Base-by-base conservation (phyloP, 2,113 vertebrate genomes). In the Pycnonotus jocosus region DNA sequence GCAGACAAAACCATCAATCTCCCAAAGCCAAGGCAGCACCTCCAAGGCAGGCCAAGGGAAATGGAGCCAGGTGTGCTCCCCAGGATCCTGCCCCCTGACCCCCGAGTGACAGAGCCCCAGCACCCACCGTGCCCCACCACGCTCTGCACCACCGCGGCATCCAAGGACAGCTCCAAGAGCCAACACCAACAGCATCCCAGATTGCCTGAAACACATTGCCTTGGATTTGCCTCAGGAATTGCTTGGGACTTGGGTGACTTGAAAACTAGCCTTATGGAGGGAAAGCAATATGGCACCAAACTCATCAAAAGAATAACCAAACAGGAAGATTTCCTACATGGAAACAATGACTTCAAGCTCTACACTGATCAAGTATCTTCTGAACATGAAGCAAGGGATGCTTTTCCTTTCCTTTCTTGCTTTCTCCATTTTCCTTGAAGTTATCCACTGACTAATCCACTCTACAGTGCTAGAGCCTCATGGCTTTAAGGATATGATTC, bases 101-200 rank as follows among this genome's bases (percentile, higher is more conserved):
- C 1, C 33, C 37, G 44, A 54, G 31, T 0, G 0, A 5, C 20
- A 28, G 11, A 53, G 60, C n/a, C 37, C 0, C 0, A 48, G 31
- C 25, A 51, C 1, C 11, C 6, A 2, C 17, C 2, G 6, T 1
- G 23, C 14, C 50, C 51, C 30, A 10, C 2, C 0, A 15, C 3
- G 1, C 33, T n/a, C 61, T 58, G 23, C n/a, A 15, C 4, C 58
- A 48, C 28, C 56, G 13, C 9, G 56, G 23, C 37, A 35, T 1
- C 27, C 51, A 20, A 37, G n/a, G 23, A 21, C 17, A 50, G 5
- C 17, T 22, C 8, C 2, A 47, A 38, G 13, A 15, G 54, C 33
- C 9, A 33, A n/a, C 64, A 50, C 47, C 25, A 64, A 13, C 10
- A 79, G 11, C 35, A 66, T 6, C 42, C 35, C 18, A 2, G 3